phyloP scores from a whole-genome alignment of 2,888 invertebrate genomes.

The Drosophila algonquin region DNA sequence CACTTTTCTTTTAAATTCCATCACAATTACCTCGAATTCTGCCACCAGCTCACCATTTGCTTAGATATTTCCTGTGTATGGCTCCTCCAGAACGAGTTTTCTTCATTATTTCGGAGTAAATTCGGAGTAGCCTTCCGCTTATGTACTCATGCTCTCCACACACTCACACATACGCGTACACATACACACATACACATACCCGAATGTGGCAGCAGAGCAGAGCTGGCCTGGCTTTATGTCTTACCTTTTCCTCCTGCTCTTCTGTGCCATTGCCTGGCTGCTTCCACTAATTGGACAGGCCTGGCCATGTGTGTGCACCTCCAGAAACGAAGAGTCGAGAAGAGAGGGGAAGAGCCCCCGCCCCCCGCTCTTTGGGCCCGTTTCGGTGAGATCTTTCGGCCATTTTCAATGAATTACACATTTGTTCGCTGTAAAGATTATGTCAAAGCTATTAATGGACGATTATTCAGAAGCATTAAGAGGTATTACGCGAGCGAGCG shows the following conservation, averaged over 20 bases:
- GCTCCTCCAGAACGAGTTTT: conserved; percentile 35
- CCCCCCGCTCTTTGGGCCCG: conserved; percentile 7
- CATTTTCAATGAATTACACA: conserved; percentile 62
- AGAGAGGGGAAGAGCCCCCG: conserved; percentile 35
- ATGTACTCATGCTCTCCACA: conserved; percentile 45
- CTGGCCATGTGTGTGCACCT: conserved; percentile 56
- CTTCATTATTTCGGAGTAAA: conserved; percentile 59
- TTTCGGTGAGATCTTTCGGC: conserved; percentile 22
- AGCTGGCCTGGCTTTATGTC: conserved; percentile 30
- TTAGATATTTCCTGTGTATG: background rate
- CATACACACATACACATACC: conserved; percentile 3
- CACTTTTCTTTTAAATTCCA: background rate
- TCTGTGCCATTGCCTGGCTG: conserved; percentile 37
- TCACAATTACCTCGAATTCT: no score
- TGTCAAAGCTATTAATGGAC: conserved; percentile 57
- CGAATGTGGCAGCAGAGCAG: background rate
- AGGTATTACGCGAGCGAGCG: background rate
- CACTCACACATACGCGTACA: conserved; percentile 15
- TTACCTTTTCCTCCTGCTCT: conserved; percentile 43
- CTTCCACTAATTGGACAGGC: conserved; percentile 69
- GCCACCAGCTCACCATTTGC: background rate
- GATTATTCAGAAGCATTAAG: conserved; percentile 16
- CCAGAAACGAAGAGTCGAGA: conserved; percentile 16
- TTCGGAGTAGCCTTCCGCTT: conserved; percentile 55
- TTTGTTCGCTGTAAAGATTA: conserved; percentile 52